Conservation (phyloP, 2,888 invertebrate species). For the Ormia ochracea region DNA sequence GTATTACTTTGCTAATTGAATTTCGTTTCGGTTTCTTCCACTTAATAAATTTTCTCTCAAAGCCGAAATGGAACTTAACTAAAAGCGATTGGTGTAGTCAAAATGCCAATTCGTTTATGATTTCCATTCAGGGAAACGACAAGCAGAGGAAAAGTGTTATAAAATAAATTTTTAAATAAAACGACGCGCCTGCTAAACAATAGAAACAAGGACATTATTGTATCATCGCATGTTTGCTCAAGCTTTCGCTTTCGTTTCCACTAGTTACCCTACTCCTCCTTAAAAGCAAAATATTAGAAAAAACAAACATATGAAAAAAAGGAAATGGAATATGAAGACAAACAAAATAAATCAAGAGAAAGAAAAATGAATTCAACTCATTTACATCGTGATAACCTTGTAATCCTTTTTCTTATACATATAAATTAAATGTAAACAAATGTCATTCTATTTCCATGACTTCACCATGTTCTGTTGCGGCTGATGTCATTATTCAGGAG, state of each 20-base stretch:
- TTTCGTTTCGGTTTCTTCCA: not conserved
- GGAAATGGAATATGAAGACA: not conserved
- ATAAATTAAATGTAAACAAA: not conserved
- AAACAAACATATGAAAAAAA: not conserved
- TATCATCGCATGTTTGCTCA: slow-evolving; percentile 52
- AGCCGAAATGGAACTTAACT: slow-evolving; percentile 31
- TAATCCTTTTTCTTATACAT: slow-evolving; percentile 12
- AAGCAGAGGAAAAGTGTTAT: slow-evolving; percentile 25
- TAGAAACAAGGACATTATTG: slow-evolving; percentile 14
- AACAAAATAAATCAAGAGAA: not conserved
- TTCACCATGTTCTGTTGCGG: not conserved
- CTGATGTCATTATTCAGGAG: slow-evolving; percentile 77
- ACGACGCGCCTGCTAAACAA: slow-evolving; percentile 40
- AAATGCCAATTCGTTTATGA: slow-evolving; percentile 1
- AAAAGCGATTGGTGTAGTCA: not conserved
- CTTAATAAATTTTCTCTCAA: slow-evolving; percentile 5
- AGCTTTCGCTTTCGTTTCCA: slow-evolving; percentile 27
- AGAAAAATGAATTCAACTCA: not conserved
- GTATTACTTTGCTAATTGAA: not conserved
- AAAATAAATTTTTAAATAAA: slow-evolving; percentile 9
- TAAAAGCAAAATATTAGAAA: not conserved
- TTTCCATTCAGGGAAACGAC: not conserved
- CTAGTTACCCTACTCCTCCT: not conserved
- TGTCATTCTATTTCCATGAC: not conserved
- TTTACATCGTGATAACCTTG: slow-evolving; percentile 30